Evolutionary conservation across 1,140 invertebrate species (phyloP), one percentile per base, ranked within the genome.

Genomic region (Uloborus diversus): DNA sequence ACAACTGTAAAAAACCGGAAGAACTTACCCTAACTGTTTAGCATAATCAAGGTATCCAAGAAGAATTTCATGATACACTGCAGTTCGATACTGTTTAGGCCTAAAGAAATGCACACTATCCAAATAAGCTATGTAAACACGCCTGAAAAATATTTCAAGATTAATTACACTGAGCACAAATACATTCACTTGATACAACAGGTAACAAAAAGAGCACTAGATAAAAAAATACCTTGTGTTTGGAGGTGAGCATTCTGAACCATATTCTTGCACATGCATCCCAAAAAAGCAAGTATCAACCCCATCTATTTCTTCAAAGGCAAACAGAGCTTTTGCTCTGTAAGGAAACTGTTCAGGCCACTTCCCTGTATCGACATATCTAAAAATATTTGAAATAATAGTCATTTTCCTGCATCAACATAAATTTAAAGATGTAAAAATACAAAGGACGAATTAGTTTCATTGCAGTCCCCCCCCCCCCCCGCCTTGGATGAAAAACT

Each of bases 211-310:
- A 20, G 59, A 65, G 33, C 2, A 56, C 35, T 57, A n/a, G n/a
- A 42, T 9, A 17, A 56, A 56, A 17, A 32, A 49, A 33, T 71
- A 88, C 86, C 88, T 91, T 59, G 95, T 96, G 86, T 99, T 99
- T 1, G 98, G 98, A 64, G 90, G 89, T 3, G 94, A 92, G 88
- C 96, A 96, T 84, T 99, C 96, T 33, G 96, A 98, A 17, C 97
- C 97, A 87, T 99, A 99, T 88, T 99, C 98, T 89, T 99, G 97
- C 1, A 99, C 98, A 87, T 99, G 98, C 96, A 99, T 99, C 73
- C 98, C 98, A 88, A 99, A 99, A 90, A 99, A 99, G 88, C 98
- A 99, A 2, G 99, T 96, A 88, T 99, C 98, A 5, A 93, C 92
- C 28, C 97, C 97, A 85, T 99, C 97, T 33, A 99, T 94, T 84